Percentiles rank a stretch among this genome's conserved stretches.
phyloP scores from a whole-genome alignment of 2,888 invertebrate genomes.

The Athripsodes cinereus region DNA sequence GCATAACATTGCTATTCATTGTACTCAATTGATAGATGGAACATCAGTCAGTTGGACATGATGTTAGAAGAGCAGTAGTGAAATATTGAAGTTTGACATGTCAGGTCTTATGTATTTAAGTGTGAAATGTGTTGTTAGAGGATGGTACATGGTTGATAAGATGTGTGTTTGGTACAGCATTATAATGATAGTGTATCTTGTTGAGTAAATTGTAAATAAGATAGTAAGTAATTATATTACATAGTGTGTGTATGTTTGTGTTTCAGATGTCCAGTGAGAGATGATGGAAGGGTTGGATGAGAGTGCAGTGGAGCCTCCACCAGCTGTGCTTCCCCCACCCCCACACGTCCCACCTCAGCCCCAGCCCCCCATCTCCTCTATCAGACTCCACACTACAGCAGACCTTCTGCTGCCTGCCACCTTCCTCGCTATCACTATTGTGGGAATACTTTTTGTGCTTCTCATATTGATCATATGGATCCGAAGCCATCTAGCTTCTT shows the following conservation, averaged over 20 bases:
- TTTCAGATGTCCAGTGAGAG: background rate
- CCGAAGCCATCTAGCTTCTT: constrained; percentile 19
- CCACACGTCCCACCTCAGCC: constrained; percentile 9
- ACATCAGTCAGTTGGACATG: too few species aligned
- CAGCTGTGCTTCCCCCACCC: constrained; percentile 7
- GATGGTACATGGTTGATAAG: too few species aligned
- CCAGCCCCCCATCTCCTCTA: constrained; percentile 15
- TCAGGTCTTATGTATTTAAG: too few species aligned
- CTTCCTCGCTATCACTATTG: constrained; percentile 25
- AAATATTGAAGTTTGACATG: too few species aligned
- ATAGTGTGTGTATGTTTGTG: too few species aligned
- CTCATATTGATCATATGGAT: constrained; percentile 28
- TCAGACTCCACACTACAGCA: constrained; percentile 12
- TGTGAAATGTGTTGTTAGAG: too few species aligned
- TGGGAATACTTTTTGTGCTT: constrained; percentile 26
- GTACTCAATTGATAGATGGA: too few species aligned
- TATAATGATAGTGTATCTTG: background rate
- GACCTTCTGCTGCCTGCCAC: constrained; percentile 27
- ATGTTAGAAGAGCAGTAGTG: too few species aligned
- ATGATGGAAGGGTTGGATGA: constrained; percentile 23
- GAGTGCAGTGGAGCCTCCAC: constrained; percentile 17
- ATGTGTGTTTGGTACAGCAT: too few species aligned
- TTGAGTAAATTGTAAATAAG: too few species aligned
- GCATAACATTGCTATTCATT: too few species aligned
- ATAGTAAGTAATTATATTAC: too few species aligned